A percentile compares a stretch with the other conserved stretches of the same genome.
phyloP scores from a whole-genome alignment of 2,888 invertebrate species.

The Emmelina monodactyla region DNA sequence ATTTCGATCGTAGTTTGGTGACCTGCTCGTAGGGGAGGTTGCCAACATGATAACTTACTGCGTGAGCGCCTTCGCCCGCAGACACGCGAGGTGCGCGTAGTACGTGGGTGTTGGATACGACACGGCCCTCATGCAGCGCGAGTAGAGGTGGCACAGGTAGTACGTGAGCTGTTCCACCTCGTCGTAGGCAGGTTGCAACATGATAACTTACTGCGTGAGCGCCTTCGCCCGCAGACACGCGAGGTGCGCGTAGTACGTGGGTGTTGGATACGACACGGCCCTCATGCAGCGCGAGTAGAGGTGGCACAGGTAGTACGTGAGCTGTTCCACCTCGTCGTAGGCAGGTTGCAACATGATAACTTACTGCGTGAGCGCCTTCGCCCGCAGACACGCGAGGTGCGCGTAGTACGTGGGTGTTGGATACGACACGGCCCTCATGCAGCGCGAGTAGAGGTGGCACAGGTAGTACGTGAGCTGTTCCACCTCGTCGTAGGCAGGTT shows the following conservation, averaged over 20 bases:
- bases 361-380: conserved; percentile 57
- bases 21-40: too few relatives aligned
- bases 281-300: conserved; percentile 85
- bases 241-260: conserved; percentile 87
- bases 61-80: conserved; percentile 68
- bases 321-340: conserved; percentile 79
- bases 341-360: too few relatives aligned
- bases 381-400: conserved; percentile 83
- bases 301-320: conserved; percentile 86
- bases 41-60: too few relatives aligned
- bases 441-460: conserved; percentile 86
- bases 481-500: too few relatives aligned
- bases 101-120: conserved; percentile 90
- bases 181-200: too few relatives aligned
- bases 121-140: conserved; percentile 82
- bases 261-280: conserved; percentile 85
- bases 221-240: conserved; percentile 77
- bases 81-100: conserved; percentile 87
- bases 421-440: conserved; percentile 84
- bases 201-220: conserved; percentile 58
- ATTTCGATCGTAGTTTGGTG: too few relatives aligned
- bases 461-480: conserved; percentile 82
- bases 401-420: conserved; percentile 90
- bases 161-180: conserved; percentile 81
- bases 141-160: conserved; percentile 85